phyloP scores from a whole-genome alignment of 1,140 invertebrate species.

The Apis laboriosa region DNA sequence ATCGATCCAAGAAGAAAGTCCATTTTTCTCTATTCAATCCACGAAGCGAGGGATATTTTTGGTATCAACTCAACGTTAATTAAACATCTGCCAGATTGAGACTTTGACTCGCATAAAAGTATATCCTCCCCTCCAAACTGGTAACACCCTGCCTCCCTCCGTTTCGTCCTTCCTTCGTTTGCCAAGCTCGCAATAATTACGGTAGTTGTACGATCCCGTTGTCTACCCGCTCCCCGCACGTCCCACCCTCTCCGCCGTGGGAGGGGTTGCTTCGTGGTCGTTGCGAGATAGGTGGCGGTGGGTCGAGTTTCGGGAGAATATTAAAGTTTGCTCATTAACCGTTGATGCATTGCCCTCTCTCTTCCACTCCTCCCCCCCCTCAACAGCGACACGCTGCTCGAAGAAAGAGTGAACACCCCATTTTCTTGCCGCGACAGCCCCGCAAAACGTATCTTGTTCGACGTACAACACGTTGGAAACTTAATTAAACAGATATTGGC shows the following conservation, averaged over 20 bases:
- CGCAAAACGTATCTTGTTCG: not conserved
- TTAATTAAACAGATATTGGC: not conserved
- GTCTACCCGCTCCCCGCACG: constrained; percentile 12
- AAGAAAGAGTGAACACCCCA: not conserved
- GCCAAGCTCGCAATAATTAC: constrained; percentile 59
- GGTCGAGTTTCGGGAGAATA: constrained; percentile 63
- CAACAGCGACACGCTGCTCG: constrained; percentile 28
- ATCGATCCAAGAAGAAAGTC: not conserved
- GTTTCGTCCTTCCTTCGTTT: constrained; percentile 49
- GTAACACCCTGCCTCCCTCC: not conserved
- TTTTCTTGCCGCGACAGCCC: not conserved
- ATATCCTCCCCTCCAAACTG: not conserved
- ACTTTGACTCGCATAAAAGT: constrained; percentile 45
- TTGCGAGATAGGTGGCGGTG: constrained; percentile 53
- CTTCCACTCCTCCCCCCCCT: constrained; percentile 12
- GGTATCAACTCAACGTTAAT: constrained; percentile 34
- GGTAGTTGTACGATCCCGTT: constrained; percentile 55
- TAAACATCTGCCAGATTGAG: constrained; percentile 39
- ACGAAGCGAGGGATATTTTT: not conserved
- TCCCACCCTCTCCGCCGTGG: not conserved
- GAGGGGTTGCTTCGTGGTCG: constrained; percentile 52
- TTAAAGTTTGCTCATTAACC: constrained; percentile 71
- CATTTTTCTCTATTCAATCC: not conserved
- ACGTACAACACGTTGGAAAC: too few species aligned
- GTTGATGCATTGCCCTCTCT: constrained; percentile 63